Evolutionary conservation across 2,888 invertebrate genomes (phyloP).

Genomic region (Nomada ferruginata): DNA sequence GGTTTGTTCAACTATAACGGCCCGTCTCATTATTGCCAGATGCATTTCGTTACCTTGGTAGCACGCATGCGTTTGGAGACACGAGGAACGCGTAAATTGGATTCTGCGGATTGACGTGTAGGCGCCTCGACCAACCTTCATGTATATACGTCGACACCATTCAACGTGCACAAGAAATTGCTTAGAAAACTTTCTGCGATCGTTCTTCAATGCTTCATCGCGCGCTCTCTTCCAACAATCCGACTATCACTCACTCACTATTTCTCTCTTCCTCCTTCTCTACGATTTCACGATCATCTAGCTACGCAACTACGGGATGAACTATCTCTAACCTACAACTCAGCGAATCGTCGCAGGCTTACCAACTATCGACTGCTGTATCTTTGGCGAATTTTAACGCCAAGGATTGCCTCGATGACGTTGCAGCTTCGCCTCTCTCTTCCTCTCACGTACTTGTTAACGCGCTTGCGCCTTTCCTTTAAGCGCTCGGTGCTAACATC

Average conservation of each 20-base stretch:
- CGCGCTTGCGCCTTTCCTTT: conserved; percentile 6
- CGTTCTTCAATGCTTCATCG: not conserved
- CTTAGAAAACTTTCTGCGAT: not conserved
- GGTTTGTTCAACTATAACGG: conserved; percentile 67
- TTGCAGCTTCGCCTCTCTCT: not conserved
- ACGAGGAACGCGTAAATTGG: conserved; percentile 59
- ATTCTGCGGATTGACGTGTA: conserved; percentile 1
- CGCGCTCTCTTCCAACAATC: too few species aligned
- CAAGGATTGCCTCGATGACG: conserved; percentile 40
- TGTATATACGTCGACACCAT: not conserved
- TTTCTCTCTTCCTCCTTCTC: too few species aligned
- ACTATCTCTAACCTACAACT: conserved; percentile 61
- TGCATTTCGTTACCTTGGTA: conserved; percentile 60
- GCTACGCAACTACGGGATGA: conserved; percentile 40
- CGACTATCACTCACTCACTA: too few species aligned
- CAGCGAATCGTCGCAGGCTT: conserved; percentile 45
- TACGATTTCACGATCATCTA: conserved; percentile 17
- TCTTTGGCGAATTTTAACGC: conserved; percentile 29
- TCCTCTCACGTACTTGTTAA: not conserved
- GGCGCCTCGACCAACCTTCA: too few species aligned
- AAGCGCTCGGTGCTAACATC: conserved; percentile 25
- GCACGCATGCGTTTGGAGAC: conserved; percentile 66
- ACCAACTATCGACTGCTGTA: conserved; percentile 48
- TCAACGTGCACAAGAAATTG: not conserved
- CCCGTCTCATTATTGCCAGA: conserved; percentile 57